Evolutionary conservation across 2,888 invertebrate species (phyloP).

Genomic region (Alcis repandata): DNA sequence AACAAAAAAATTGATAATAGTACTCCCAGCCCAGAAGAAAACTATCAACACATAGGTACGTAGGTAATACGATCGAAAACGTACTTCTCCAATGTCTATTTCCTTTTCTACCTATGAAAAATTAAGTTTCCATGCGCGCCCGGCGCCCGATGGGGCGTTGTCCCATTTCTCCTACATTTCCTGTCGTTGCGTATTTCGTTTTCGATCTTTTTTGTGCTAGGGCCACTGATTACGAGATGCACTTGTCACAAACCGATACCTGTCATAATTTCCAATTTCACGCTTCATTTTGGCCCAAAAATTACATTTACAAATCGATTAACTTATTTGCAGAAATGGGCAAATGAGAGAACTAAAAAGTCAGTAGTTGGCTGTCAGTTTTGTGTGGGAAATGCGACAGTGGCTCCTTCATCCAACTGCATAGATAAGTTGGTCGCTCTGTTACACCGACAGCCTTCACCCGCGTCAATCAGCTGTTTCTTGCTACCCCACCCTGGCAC

Average conservation of each 20-base stretch:
- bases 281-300: slow-evolving; percentile 15
- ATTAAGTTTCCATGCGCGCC: too few relatives aligned
- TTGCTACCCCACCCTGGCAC: neutral
- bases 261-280: slow-evolving; percentile 30
- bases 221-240: neutral
- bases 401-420: neutral
- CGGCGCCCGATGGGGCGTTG: too few relatives aligned
- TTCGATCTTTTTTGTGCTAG: neutral
- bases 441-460: neutral
- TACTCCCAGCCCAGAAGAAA: too few relatives aligned
- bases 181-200: neutral
- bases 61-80: too few relatives aligned
- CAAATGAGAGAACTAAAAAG: neutral
- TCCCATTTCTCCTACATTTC: too few relatives aligned
- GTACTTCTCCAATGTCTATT: too few relatives aligned
- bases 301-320: slow-evolving; percentile 14
- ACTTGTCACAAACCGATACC: slow-evolving; percentile 12
- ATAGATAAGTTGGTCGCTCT: neutral
- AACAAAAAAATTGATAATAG: too few relatives aligned
- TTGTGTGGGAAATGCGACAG: neutral
- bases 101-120: too few relatives aligned
- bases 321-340: neutral
- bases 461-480: slow-evolving; percentile 33
- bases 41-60: too few relatives aligned
- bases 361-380: neutral